These are phyloP conservation scores for Elephantulus edwardii DNA, from an alignment of 2,113 vertebrate species.

Conservation along the genomic window DNA sequence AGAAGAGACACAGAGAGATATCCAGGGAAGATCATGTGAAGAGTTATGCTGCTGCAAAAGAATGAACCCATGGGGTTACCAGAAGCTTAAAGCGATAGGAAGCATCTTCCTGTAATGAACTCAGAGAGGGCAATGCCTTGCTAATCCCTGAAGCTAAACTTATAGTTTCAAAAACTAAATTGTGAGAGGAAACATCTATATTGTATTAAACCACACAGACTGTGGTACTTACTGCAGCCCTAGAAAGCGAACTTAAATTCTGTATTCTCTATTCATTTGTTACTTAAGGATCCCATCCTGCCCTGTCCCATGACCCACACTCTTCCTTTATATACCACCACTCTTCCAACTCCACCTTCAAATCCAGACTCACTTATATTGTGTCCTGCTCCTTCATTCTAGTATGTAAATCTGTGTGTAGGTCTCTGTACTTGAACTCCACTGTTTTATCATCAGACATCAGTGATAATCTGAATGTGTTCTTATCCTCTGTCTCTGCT, in stretches of 20 bases:
- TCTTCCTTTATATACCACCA: not conserved
- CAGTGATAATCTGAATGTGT: not conserved
- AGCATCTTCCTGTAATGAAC: not conserved
- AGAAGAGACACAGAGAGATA: not conserved
- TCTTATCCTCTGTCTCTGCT: not conserved
- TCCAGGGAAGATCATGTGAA: not conserved
- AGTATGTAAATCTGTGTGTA: not conserved
- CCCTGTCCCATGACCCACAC: not conserved
- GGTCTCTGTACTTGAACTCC: not conserved
- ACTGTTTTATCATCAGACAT: not conserved
- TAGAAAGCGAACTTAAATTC: not conserved
- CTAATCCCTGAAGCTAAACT: not conserved
- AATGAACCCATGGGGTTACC: not conserved
- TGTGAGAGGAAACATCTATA: not conserved
- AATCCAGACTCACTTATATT: not conserved
- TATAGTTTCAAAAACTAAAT: not conserved
- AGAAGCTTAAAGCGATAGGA: not conserved
- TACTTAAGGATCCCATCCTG: not conserved
- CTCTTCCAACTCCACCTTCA: not conserved
- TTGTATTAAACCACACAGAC: not conserved
- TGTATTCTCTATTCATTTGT: not conserved
- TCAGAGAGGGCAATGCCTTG: not conserved
- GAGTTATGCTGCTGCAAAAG: not conserved
- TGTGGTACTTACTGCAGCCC: not conserved
- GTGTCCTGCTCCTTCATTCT: not conserved